phyloP scores from a whole-genome alignment of 2,888 invertebrate genomes.

The Marasmarcha lunaedactyla region DNA sequence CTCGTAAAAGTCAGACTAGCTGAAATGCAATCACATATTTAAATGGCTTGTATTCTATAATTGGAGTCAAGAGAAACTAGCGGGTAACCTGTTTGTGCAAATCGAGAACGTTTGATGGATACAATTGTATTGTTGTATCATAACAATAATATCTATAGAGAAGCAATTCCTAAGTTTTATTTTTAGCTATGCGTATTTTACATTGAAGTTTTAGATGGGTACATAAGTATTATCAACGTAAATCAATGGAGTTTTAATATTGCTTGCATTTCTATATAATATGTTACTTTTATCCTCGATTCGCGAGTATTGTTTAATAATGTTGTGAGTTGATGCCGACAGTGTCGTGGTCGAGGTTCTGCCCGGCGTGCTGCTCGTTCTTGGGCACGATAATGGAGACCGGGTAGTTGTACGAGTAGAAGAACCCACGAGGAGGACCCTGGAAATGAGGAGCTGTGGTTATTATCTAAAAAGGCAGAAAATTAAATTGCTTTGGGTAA shows the following conservation, averaged over 20 bases:
- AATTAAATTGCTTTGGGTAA: not conserved
- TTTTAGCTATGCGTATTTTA: too few relatives aligned
- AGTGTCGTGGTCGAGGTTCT: constrained; percentile 37
- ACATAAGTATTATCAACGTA: too few relatives aligned
- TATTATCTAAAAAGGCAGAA: constrained; percentile 1
- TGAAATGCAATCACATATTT: constrained; percentile 21
- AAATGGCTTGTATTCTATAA: not conserved
- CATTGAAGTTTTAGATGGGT: too few relatives aligned
- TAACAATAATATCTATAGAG: too few relatives aligned
- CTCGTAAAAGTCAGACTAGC: constrained; percentile 25
- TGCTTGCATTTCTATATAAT: too few relatives aligned
- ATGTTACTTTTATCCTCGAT: not conserved
- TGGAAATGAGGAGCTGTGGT: constrained; percentile 27
- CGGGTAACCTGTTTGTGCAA: not conserved
- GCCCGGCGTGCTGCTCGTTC: constrained; percentile 29
- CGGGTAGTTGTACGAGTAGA: constrained; percentile 78
- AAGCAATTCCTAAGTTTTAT: too few relatives aligned
- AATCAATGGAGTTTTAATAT: too few relatives aligned
- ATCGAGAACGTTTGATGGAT: too few relatives aligned
- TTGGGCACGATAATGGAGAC: constrained; percentile 62
- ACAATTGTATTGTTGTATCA: too few relatives aligned
- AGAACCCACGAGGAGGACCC: constrained; percentile 78
- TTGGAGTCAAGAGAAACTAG: not conserved
- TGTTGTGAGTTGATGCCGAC: constrained; percentile 22
- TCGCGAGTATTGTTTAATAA: constrained; percentile 2